phyloP scores from a whole-genome alignment of 1,140 invertebrate species.

The Laupala kohalensis region DNA sequence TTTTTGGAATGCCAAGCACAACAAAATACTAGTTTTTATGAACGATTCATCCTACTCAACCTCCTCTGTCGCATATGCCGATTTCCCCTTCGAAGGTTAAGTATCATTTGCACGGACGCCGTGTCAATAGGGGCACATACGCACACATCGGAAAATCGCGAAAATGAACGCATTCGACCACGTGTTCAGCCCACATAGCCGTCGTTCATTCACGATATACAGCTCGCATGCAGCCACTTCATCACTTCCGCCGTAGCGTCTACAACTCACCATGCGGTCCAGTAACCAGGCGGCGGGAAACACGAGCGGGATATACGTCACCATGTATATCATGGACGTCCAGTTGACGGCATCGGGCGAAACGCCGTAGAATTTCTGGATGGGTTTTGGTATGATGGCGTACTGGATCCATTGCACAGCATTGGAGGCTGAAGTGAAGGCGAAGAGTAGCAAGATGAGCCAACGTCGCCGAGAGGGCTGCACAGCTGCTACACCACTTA shows the following conservation, averaged over 20 bases:
- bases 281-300: conserved; percentile 90
- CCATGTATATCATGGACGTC: conserved; percentile 95
- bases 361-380: conserved; percentile 39
- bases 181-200: no score
- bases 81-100: not conserved
- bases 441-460: conserved; percentile 77
- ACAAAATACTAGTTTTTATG: no score
- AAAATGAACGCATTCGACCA: no score
- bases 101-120: not conserved
- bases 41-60: no score
- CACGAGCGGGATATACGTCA: conserved; percentile 89
- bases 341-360: conserved; percentile 43
- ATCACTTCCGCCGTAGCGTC: not conserved
- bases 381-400: conserved; percentile 37
- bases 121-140: not conserved
- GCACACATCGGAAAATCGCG: not conserved
- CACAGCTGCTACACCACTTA: no score
- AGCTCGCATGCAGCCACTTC: no score
- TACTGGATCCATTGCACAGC: conserved; percentile 43
- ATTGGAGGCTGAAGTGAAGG: conserved; percentile 75
- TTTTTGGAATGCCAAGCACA: no score
- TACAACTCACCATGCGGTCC: conserved; percentile 68
- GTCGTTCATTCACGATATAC: no score
- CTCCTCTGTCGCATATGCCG: not conserved
- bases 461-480: conserved; percentile 66